A percentile compares a stretch with the other conserved stretches of the same genome.
phyloP scores from a whole-genome alignment of 1,140 invertebrate genomes.

The Drosophila lini region DNA sequence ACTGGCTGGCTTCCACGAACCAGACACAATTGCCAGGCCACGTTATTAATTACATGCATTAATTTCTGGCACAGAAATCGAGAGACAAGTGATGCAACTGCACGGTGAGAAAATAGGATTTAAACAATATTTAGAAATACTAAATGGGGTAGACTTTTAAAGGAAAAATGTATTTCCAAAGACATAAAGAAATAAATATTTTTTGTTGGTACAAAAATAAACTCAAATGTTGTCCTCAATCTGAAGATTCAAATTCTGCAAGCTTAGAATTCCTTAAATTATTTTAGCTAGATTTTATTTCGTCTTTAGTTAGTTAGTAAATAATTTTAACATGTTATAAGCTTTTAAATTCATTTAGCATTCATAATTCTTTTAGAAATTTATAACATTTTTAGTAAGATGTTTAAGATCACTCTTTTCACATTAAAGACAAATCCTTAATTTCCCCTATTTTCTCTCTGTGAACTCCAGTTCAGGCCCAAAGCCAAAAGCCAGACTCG shows the following conservation, averaged over 20 bases:
- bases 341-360: too few species aligned
- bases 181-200: background rate
- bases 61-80: constrained; percentile 66
- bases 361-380: background rate
- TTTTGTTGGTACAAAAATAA: background rate
- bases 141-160: too few species aligned
- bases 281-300: background rate
- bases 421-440: too few species aligned
- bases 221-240: too few species aligned
- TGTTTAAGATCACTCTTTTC: too few species aligned
- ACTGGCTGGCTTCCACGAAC: constrained; percentile 62
- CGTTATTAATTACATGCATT: constrained; percentile 82
- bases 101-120: constrained; percentile 1
- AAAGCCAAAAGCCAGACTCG: constrained; percentile 32
- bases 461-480: constrained; percentile 9
- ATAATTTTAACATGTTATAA: too few species aligned
- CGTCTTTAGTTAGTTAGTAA: too few species aligned
- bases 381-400: background rate
- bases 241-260: background rate
- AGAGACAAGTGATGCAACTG: constrained; percentile 74
- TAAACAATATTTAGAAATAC: background rate
- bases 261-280: background rate
- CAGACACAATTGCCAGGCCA: constrained; percentile 57
- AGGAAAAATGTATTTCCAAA: too few species aligned
- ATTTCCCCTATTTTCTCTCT: too few species aligned